phyloP scores from a whole-genome alignment of 2,797 vertebrate genomes.

The Hapalemur alaotrensis region DNA sequence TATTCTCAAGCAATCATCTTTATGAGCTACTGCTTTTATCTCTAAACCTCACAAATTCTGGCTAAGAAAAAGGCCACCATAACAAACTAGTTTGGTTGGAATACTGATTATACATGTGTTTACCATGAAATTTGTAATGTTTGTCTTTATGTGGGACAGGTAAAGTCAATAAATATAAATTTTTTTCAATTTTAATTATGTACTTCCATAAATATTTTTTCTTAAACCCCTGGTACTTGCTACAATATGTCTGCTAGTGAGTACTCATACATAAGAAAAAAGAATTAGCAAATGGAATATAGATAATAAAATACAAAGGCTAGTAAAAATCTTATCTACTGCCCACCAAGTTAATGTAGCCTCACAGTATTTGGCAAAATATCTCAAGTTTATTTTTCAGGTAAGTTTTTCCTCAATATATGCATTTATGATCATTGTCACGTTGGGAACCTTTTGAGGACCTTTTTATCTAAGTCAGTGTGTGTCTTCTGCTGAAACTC shows the following conservation, averaged over 20 bases:
- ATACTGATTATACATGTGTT: background rate
- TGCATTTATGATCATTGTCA: background rate
- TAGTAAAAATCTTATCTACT: background rate
- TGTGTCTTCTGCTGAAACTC: background rate
- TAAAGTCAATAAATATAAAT: background rate
- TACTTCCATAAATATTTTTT: background rate
- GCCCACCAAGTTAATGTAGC: background rate
- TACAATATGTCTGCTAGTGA: background rate
- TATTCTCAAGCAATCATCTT: background rate
- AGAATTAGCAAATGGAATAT: background rate
- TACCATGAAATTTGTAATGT: background rate
- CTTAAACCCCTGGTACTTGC: background rate
- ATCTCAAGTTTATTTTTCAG: background rate
- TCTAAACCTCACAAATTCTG: background rate
- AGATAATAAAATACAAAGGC: background rate
- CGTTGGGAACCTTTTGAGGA: background rate
- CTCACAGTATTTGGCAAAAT: background rate
- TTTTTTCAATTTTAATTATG: background rate
- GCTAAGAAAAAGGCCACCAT: background rate
- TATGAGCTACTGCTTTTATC: background rate
- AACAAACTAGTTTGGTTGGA: background rate
- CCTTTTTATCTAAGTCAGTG: background rate
- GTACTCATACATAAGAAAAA: background rate
- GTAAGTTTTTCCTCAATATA: background rate
- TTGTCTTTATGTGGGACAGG: background rate